Evolutionary conservation across 2,888 invertebrate genomes (phyloP), one percentile per base, ranked within the genome.

Genomic region (Pterostichus niger): DNA sequence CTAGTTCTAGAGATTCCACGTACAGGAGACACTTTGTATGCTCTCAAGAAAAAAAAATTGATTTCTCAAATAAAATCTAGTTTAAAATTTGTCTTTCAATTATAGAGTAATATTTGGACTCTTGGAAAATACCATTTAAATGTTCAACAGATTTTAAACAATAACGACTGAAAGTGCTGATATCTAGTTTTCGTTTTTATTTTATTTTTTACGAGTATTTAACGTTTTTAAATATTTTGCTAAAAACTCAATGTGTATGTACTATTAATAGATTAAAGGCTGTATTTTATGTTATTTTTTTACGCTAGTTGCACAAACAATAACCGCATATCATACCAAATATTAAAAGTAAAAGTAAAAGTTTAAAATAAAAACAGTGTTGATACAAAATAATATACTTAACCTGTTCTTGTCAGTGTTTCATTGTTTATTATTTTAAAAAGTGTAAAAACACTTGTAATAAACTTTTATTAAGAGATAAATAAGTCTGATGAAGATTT

Each of bases 261-360:
- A 61, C 31, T 33, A 31, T 24, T 33, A 61, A 31, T 31, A 61
- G 59, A 10, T 61, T 24, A 33, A 33, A 17, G 6, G 33, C 10
- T 33, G 7, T 10, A 61, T 33, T 33, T 61, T 61, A 61, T 49
- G 13, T 9, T 4, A 33, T 1, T 61, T n/a, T n/a, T 61, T 61
- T 61, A 61, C 33, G 59, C 11, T 31, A 2, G 7, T 61, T 61
- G 61, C 33, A 56, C 6, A 61, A 61, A 68, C 24, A 68, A 68
- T 68, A 68, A 33, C 7, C 61, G 40, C 56, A 17, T 17, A 17
- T 17, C 17, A 56, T 56, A 15, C 10, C 40, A 56, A 64, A 44
- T 40, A 13, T 68, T 40, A 68, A n/a, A n/a, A 68, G 68, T 15
- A 68, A 68, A 68, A 68, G 68, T 68, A 68, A 68, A 68, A 68